phyloP scores from a whole-genome alignment of 1,140 invertebrate genomes.

The Drosophila melanogaster region DNA sequence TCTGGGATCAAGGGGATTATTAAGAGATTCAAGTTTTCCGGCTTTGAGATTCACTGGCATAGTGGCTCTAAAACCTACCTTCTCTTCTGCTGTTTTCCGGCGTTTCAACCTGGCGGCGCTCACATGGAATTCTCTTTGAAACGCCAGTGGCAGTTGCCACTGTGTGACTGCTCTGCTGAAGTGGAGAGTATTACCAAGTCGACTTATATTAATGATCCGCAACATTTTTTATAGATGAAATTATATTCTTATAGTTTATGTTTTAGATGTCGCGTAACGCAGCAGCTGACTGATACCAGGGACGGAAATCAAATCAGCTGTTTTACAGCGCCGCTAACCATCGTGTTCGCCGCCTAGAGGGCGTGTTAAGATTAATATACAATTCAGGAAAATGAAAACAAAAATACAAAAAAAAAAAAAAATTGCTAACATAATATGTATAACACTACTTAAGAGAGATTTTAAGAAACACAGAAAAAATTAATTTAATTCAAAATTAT shows the following conservation, averaged over 20 bases:
- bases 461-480: too few species aligned
- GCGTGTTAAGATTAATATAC: background rate
- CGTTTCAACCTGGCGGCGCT: constrained; percentile 71
- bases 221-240: constrained; percentile 32
- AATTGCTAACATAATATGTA: too few species aligned
- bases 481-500: too few species aligned
- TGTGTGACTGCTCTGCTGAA: constrained; percentile 8
- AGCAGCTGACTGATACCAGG: background rate
- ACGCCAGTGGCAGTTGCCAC: constrained; percentile 1
- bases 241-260: background rate
- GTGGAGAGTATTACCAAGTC: constrained; percentile 13
- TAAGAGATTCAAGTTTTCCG: too few species aligned
- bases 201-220: constrained; percentile 18
- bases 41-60: background rate
- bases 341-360: background rate
- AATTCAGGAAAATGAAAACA: background rate
- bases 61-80: constrained; percentile 76
- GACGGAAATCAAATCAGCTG: background rate
- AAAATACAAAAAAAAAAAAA: too few species aligned
- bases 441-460: too few species aligned
- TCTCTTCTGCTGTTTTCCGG: constrained; percentile 85
- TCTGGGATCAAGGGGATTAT: background rate
- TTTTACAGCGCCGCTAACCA: background rate
- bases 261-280: constrained; percentile 19
- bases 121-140: constrained; percentile 35